Percentiles rank a stretch among this genome's conserved stretches.
Conservation (phyloP, 1,140 invertebrate genomes). For the Planococcus citri region DNA sequence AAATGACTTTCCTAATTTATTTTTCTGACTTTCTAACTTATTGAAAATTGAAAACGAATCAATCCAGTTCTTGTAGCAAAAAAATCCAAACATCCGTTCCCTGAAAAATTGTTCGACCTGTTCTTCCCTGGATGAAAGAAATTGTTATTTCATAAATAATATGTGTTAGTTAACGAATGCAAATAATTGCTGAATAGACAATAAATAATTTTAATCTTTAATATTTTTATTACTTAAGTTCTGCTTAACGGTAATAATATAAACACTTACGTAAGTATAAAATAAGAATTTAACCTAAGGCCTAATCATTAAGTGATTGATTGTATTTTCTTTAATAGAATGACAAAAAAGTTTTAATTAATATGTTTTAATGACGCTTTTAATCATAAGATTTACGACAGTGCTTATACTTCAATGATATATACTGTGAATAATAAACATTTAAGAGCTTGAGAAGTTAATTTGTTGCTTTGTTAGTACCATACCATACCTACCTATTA, state of each 20-base stretch:
- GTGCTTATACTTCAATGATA: background rate
- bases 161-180: background rate
- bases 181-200: slow-evolving; percentile 18
- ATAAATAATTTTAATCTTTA: slow-evolving; percentile 15
- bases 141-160: background rate
- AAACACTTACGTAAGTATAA: background rate
- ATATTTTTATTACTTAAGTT: background rate
- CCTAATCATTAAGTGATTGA: background rate
- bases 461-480: background rate
- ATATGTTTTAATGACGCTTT: background rate
- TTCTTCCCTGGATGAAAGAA: background rate
- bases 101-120: too few species aligned
- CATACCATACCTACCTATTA: too few species aligned
- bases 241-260: background rate
- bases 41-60: too few species aligned
- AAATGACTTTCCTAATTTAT: background rate
- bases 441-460: slow-evolving; percentile 1
- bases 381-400: background rate
- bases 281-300: background rate
- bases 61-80: too few species aligned
- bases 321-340: background rate
- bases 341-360: slow-evolving; percentile 15
- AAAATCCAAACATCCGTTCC: too few species aligned
- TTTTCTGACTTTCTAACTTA: background rate
- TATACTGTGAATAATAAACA: slow-evolving; percentile 11